Evolutionary conservation across 2,113 vertebrate species (phyloP).

Genomic region (Calonectris borealis): DNA sequence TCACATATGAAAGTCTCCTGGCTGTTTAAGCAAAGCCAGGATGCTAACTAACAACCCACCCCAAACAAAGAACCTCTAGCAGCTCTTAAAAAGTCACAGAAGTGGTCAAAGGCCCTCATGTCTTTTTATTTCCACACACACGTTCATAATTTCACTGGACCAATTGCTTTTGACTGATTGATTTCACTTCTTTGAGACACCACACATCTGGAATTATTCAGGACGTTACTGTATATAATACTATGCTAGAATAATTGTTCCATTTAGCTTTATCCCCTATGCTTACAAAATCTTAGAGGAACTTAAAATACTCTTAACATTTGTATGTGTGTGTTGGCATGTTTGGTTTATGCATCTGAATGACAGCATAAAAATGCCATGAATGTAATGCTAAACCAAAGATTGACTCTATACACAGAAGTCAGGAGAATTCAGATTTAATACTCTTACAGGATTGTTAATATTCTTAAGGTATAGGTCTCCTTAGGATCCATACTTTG

Average conservation of each 20-base stretch:
- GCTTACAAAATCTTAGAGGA: not conserved
- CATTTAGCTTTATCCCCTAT: not conserved
- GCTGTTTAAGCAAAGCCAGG: not conserved
- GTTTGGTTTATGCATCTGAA: not conserved
- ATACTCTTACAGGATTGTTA: not conserved
- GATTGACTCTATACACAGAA: not conserved
- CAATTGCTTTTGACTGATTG: not conserved
- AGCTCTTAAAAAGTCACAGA: not conserved
- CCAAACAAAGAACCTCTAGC: not conserved
- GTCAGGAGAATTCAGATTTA: not conserved
- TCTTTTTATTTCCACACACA: not conserved
- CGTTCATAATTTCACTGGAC: not conserved
- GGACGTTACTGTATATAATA: not conserved
- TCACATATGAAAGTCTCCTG: not conserved
- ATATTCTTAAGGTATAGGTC: not conserved
- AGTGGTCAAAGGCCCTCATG: not conserved
- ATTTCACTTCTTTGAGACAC: constrained; percentile 2
- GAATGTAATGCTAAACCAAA: not conserved
- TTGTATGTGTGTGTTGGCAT: not conserved
- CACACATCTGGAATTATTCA: constrained; percentile 40
- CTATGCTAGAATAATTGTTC: not conserved
- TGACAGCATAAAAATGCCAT: not conserved
- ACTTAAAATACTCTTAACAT: not conserved
- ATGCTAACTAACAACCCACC: not conserved
- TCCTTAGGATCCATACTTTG: not conserved